phyloP scores from a whole-genome alignment of 2,797 vertebrate genomes.

The Propithecus deckenii region DNA sequence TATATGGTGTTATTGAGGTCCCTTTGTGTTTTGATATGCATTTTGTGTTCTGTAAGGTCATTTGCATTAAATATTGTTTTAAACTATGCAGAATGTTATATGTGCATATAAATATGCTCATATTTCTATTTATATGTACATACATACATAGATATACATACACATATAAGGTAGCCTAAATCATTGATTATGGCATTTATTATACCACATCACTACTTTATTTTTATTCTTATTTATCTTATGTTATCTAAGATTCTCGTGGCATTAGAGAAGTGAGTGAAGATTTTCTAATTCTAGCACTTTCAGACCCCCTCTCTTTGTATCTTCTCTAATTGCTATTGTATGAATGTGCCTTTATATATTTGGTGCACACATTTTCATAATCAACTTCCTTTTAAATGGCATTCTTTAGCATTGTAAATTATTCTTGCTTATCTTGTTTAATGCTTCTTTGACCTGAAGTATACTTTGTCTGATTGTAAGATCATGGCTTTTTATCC shows the following conservation, averaged over 20 bases:
- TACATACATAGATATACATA: background rate
- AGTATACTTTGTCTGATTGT: background rate
- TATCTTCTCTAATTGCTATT: background rate
- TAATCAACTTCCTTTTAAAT: background rate
- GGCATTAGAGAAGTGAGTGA: background rate
- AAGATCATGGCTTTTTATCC: background rate
- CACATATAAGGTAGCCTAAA: background rate
- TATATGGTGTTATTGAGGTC: background rate
- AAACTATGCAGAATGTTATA: background rate
- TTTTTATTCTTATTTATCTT: background rate
- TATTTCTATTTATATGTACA: background rate
- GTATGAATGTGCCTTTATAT: background rate
- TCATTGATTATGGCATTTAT: background rate
- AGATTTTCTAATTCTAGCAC: background rate
- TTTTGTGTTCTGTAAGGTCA: background rate
- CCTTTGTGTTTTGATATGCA: background rate
- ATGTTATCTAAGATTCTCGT: background rate
- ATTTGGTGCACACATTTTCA: background rate
- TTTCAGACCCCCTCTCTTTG: background rate
- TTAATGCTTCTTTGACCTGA: background rate
- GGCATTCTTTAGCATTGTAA: background rate
- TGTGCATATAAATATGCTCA: background rate
- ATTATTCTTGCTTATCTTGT: background rate
- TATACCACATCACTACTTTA: background rate
- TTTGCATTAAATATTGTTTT: background rate